A percentile compares a stretch with the other conserved stretches of the same genome.
phyloP scores from a whole-genome alignment of 2,113 vertebrate species.

The Spea multiplicata region DNA sequence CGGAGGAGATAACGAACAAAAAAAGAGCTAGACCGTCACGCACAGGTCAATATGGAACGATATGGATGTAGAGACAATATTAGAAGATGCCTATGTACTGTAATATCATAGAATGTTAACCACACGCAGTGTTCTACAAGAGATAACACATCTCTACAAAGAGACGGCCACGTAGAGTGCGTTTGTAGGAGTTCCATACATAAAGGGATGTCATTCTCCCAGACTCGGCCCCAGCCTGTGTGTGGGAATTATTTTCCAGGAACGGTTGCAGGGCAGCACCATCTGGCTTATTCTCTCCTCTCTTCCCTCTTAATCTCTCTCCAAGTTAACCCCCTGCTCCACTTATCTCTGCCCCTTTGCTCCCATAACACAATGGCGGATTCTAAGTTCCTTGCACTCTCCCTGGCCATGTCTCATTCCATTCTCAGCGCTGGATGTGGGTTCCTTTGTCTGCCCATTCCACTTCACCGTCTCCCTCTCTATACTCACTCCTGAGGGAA shows the following conservation, averaged over 20 bases:
- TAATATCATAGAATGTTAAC: too few species aligned
- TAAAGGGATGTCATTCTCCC: slow-evolving; percentile 21
- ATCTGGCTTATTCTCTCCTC: slow-evolving; percentile 40
- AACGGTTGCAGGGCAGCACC: slow-evolving; percentile 27
- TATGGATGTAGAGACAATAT: too few species aligned
- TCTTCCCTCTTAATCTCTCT: slow-evolving; percentile 44
- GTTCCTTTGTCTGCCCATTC: slow-evolving; percentile 11
- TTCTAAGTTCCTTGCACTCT: not conserved
- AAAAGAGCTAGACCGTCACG: too few species aligned
- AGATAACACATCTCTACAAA: not conserved
- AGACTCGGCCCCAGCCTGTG: slow-evolving; percentile 11
- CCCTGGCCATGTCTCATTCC: slow-evolving; percentile 1
- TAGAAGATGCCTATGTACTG: too few species aligned
- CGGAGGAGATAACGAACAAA: too few species aligned
- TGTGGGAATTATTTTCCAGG: slow-evolving; percentile 40
- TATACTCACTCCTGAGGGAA: not conserved
- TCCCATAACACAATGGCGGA: slow-evolving; percentile 27
- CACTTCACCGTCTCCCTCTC: slow-evolving; percentile 17
- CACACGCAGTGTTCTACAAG: not conserved
- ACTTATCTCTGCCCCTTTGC: slow-evolving; percentile 44
- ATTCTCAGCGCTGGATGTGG: slow-evolving; percentile 10
- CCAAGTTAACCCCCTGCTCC: slow-evolving; percentile 38
- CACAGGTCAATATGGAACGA: too few species aligned
- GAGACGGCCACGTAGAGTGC: slow-evolving; percentile 4
- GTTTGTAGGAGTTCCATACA: slow-evolving; percentile 18